These are phyloP conservation scores for Lagocephalus sceleratus DNA, from an alignment of 2,797 vertebrate genomes.

Conservation along the genomic window DNA sequence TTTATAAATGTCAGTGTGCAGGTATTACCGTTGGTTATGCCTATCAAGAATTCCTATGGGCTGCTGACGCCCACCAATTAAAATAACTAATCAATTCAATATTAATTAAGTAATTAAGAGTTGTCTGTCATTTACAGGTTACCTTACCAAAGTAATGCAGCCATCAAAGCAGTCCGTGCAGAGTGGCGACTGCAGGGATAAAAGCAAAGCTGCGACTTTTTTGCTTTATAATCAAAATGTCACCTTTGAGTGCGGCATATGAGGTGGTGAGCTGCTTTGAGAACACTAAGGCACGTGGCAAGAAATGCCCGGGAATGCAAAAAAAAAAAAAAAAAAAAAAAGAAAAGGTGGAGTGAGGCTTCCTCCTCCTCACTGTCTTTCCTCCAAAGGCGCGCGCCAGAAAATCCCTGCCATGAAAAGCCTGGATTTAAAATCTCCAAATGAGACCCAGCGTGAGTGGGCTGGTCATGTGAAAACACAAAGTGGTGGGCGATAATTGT, in stretches of 20 bases:
- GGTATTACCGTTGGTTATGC: no score
- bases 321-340: slow-evolving; percentile 28
- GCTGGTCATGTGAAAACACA: slow-evolving; percentile 25
- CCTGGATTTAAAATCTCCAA: slow-evolving; percentile 7
- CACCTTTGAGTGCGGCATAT: slow-evolving; percentile 8
- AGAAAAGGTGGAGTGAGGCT: slow-evolving; percentile 6
- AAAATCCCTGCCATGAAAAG: slow-evolving; percentile 19
- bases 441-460: slow-evolving; percentile 17
- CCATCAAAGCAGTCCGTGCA: slow-evolving; percentile 21
- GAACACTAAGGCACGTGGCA: no score
- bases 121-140: no score
- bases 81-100: no score
- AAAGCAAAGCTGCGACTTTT: no score
- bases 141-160: no score
- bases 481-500: no score
- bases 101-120: no score
- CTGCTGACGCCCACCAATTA: no score
- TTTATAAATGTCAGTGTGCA: no score
- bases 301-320: slow-evolving; percentile 4
- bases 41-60: no score
- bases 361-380: slow-evolving; percentile 19
- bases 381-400: slow-evolving; percentile 20
- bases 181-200: background rate
- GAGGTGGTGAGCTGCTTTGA: slow-evolving; percentile 20
- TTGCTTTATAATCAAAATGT: no score